Percentiles rank a stretch among this genome's conserved stretches.
Evolutionary conservation across 2,888 invertebrate genomes (phyloP).

Genomic region (Coleophora flavipennella): DNA sequence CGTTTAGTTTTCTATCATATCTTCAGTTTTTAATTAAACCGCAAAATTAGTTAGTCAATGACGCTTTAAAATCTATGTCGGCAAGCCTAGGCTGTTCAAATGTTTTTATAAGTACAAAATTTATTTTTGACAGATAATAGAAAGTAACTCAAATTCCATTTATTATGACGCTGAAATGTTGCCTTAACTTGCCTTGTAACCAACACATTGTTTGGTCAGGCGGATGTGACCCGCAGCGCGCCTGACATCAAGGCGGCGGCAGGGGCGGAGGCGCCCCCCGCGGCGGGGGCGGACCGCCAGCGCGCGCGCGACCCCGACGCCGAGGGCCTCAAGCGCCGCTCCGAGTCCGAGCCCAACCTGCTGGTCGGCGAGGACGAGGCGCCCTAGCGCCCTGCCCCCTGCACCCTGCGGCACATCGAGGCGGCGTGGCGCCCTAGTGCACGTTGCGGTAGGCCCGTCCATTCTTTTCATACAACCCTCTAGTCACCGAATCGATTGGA

Average conservation of each 20-base stretch:
- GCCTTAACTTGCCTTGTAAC: too few relatives aligned
- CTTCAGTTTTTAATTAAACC: too few relatives aligned
- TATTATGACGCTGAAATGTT: too few relatives aligned
- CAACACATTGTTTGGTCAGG: not conserved
- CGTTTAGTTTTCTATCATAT: too few relatives aligned
- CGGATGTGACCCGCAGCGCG: conserved; percentile 72
- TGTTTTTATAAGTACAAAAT: too few relatives aligned
- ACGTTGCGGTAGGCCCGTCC: not conserved
- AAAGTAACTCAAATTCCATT: too few relatives aligned
- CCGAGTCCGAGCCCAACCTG: conserved; percentile 77
- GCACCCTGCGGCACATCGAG: conserved; percentile 66
- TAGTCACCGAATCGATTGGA: too few relatives aligned
- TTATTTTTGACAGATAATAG: too few relatives aligned
- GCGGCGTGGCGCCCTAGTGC: conserved; percentile 22
- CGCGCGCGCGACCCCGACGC: conserved; percentile 40
- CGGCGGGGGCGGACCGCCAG: conserved; percentile 28
- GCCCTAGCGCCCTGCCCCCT: too few relatives aligned
- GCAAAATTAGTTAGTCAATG: too few relatives aligned
- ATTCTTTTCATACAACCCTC: not conserved
- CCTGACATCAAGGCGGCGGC: conserved; percentile 71
- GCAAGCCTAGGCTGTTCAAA: too few relatives aligned
- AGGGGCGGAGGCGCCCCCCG: conserved; percentile 14
- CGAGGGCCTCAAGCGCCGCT: conserved; percentile 69
- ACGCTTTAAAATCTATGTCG: too few relatives aligned
- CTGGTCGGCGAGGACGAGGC: conserved; percentile 54